Evolutionary conservation across 2,113 vertebrate genomes (phyloP).

Genomic region (Spea multiplicata): DNA sequence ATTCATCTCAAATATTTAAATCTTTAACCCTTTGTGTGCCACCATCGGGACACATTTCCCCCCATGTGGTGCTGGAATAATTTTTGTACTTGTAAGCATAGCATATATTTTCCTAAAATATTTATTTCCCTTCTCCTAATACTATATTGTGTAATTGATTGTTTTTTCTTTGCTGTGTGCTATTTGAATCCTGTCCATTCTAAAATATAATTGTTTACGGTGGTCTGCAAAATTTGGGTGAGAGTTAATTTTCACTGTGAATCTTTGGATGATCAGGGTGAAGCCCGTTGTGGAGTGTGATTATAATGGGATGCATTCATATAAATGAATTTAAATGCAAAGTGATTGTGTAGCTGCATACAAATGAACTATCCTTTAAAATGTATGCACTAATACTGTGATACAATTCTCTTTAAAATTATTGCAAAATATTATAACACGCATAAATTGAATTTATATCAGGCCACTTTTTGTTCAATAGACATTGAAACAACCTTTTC

Average conservation of each 20-base stretch:
- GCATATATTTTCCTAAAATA: too few relatives aligned
- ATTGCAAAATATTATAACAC: conserved; percentile 24
- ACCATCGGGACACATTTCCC: too few relatives aligned
- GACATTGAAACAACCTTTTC: conserved; percentile 14
- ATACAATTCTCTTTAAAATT: conserved; percentile 9
- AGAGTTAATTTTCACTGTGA: conserved; percentile 20
- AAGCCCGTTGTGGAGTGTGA: conserved; percentile 23
- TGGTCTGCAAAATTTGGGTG: conserved; percentile 23
- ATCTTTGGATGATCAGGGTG: conserved; percentile 21
- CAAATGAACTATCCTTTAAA: conserved; percentile 10
- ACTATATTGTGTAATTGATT: too few relatives aligned
- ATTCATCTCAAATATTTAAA: too few relatives aligned
- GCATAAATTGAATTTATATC: conserved; percentile 7
- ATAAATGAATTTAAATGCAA: conserved; percentile 32
- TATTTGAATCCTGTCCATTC: conserved; percentile 7
- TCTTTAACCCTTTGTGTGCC: too few relatives aligned
- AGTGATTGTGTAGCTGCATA: conserved; percentile 17
- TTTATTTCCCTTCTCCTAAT: too few relatives aligned
- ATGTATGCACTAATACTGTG: neutral
- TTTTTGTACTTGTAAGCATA: too few relatives aligned
- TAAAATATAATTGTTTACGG: conserved; percentile 26
- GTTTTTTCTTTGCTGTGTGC: too few relatives aligned
- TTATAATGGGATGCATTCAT: conserved; percentile 37
- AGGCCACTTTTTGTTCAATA: conserved; percentile 24
- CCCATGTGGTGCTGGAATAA: too few relatives aligned